Evolutionary conservation across 1,140 invertebrate genomes (phyloP).

Genomic region (Hypsibius dujardini): DNA sequence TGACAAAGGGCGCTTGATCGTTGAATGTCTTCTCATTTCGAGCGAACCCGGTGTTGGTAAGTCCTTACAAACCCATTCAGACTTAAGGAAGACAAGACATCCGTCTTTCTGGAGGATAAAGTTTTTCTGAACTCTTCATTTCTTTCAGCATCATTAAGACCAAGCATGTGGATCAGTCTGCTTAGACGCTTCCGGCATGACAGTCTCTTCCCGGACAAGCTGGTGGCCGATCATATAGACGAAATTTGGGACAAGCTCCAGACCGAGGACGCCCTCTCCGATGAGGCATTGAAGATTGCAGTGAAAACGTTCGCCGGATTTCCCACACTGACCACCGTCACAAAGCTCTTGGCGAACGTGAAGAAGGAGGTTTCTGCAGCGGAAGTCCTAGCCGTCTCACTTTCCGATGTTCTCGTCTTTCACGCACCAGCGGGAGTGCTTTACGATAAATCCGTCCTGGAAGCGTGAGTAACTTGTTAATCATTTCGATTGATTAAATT

Average conservation of each 20-base stretch:
- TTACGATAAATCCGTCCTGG: slow-evolving; percentile 72
- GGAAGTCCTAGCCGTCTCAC: slow-evolving; percentile 51
- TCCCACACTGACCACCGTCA: slow-evolving; percentile 46
- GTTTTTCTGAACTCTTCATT: neutral
- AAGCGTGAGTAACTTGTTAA: slow-evolving; percentile 41
- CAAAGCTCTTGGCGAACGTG: slow-evolving; percentile 39
- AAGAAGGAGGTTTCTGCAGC: slow-evolving; percentile 44
- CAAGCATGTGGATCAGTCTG: slow-evolving; percentile 3
- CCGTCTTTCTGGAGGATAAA: neutral
- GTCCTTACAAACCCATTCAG: neutral
- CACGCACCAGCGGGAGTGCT: slow-evolving; percentile 69
- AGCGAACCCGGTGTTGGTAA: slow-evolving; percentile 32
- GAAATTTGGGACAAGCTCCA: neutral
- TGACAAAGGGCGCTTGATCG: slow-evolving; percentile 26
- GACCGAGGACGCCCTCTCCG: neutral
- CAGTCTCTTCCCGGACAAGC: slow-evolving; percentile 9
- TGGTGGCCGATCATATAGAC: neutral
- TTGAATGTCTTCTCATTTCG: slow-evolving; percentile 27
- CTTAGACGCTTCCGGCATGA: neutral
- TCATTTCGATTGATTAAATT: slow-evolving; percentile 11
- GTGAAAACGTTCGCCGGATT: slow-evolving; percentile 40
- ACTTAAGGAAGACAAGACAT: too few relatives aligned
- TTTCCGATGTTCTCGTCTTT: slow-evolving; percentile 74
- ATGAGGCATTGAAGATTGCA: slow-evolving; percentile 31
- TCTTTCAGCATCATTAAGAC: neutral